Evolutionary conservation across 2,888 invertebrate species (phyloP), one percentile per base, ranked within the genome.

Genomic region (Monopis laevigella): DNA sequence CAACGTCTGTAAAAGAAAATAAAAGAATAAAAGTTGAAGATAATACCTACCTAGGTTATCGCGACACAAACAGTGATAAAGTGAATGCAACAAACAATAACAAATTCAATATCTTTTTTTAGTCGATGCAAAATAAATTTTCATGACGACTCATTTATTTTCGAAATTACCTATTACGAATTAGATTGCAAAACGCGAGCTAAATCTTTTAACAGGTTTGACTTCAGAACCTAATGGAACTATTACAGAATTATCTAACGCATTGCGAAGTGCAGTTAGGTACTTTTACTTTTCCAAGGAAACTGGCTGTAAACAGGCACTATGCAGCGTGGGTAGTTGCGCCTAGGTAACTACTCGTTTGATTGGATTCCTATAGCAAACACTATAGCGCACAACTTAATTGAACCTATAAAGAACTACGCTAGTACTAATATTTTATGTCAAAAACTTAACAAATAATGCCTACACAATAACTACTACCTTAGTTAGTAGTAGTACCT

Each of bases 201-300:
- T n/a, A 24, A 7, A 24, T 8, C 6, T 8, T 7, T 8, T 8
- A 5, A 24, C n/a, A 29, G 12, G 12, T 29, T 29, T n/a, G 4
- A 7, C 12, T 29, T 29, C 12, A 29, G 7, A 7, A 29, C 5
- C 17, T 34, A 18, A 16, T 16, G n/a, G n/a, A 10, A 17, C 8
- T 10, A 34, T 30, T 30, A 30, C n/a, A 5, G 13, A 30, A 5
- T 34, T 13, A 34, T 34, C 36, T 36, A 21, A 36, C 21, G 36
- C 21, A 13, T 21, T 36, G 21, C 36, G 21, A 36, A 32, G 17
- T 2, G n/a, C 17, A 10, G 6, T 6, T 10, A 10, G 24, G 6
- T 5, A 36, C 36, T 49, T 49, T 62, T 62, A 62, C 65, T 63
- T 63, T 63, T 57, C 49, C 54, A 44, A 51, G 52, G 52, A 56